Evolutionary conservation across 2,888 invertebrate species (phyloP).

Genomic region (Carterocephalus palaemon): DNA sequence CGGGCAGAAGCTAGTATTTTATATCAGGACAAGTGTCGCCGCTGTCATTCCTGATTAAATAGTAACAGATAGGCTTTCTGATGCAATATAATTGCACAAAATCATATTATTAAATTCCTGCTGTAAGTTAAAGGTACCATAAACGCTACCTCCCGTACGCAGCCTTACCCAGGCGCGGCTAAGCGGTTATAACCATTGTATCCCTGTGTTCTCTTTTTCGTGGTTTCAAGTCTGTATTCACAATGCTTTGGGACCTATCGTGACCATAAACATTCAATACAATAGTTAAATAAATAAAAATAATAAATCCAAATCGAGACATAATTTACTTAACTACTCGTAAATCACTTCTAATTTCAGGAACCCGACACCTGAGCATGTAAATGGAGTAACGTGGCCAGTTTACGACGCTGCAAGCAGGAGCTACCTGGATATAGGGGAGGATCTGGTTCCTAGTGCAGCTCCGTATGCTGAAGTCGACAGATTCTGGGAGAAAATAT

Average conservation of each 20-base stretch:
- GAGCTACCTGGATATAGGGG: conserved; percentile 28
- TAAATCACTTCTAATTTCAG: conserved; percentile 12
- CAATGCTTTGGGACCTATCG: background rate
- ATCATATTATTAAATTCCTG: no score
- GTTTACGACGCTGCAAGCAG: conserved; percentile 18
- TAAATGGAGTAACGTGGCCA: conserved; percentile 28
- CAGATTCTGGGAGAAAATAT: conserved; percentile 29
- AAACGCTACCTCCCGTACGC: no score
- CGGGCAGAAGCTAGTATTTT: no score
- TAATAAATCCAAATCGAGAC: background rate
- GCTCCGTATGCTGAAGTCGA: conserved; percentile 23
- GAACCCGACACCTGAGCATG: conserved; percentile 29
- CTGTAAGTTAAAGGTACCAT: no score
- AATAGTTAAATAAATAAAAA: background rate
- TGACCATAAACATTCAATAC: background rate
- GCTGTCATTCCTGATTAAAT: no score
- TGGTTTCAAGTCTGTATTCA: background rate
- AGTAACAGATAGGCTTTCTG: no score
- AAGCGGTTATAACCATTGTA: no score
- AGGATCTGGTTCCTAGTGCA: conserved; percentile 19
- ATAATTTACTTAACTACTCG: background rate
- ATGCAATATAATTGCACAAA: no score
- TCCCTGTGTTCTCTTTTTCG: no score
- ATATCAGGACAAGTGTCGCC: no score
- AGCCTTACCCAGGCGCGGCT: no score